Conservation (phyloP, 2,113 vertebrate species). For the Anarhynchus alexandrinus region DNA sequence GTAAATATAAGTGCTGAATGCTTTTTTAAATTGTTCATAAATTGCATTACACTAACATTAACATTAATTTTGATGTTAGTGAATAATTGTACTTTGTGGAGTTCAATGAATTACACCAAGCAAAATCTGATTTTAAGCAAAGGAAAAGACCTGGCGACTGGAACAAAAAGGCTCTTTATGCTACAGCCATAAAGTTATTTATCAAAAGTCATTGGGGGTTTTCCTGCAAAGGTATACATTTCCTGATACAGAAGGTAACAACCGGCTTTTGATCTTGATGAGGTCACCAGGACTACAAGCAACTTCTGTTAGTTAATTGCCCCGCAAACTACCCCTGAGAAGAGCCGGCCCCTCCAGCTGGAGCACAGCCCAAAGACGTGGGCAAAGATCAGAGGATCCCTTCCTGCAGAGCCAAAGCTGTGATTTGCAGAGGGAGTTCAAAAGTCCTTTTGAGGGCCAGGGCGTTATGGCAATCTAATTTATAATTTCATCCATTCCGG, state of each 20-base stretch:
- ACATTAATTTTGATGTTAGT: neutral
- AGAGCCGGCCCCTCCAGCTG: neutral
- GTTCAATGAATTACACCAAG: neutral
- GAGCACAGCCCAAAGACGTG: neutral
- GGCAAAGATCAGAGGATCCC: neutral
- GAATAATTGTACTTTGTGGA: neutral
- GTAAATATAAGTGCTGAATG: neutral
- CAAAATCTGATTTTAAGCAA: constrained; percentile 6
- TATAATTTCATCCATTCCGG: neutral
- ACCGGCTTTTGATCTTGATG: neutral
- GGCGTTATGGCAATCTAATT: neutral
- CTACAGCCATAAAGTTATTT: neutral
- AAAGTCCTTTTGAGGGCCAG: neutral
- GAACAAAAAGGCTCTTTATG: neutral
- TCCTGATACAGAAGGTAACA: neutral
- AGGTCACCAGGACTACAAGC: neutral
- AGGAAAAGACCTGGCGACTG: neutral
- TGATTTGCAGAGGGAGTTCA: neutral
- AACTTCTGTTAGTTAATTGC: neutral
- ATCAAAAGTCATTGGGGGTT: neutral
- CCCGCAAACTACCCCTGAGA: neutral
- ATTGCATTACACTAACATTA: neutral
- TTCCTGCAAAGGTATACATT: neutral
- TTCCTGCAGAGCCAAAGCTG: neutral
- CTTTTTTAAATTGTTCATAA: neutral